Conservation (phyloP, 2,113 vertebrate species). For the Calonectris borealis region DNA sequence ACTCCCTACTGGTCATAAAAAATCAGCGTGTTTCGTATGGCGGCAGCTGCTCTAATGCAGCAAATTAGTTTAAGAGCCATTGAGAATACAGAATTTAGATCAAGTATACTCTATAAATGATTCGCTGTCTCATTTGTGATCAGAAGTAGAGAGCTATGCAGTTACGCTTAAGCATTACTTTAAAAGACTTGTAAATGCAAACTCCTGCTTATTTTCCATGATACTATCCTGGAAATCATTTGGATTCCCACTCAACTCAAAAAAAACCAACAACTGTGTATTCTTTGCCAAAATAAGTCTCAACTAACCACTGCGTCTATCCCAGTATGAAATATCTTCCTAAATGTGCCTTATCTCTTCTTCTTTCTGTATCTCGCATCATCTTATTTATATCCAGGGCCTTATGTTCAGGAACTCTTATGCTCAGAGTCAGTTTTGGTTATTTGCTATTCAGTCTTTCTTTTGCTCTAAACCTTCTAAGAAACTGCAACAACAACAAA, state of each 20-base stretch:
- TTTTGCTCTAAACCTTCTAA: not conserved
- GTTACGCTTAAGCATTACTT: not conserved
- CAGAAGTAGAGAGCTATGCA: not conserved
- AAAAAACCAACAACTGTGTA: rapidly evolving
- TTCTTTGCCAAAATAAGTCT: not conserved
- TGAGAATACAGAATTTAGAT: not conserved
- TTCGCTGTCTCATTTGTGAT: not conserved
- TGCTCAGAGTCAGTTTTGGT: not conserved
- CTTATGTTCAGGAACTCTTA: too few species aligned
- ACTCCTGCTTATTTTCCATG: not conserved
- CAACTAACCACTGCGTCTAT: not conserved
- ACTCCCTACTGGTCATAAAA: not conserved
- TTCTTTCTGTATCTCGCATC: not conserved
- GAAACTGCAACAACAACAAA: not conserved
- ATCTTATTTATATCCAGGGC: not conserved
- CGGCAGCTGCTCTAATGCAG: not conserved
- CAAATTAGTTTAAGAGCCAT: not conserved
- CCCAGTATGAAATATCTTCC: not conserved
- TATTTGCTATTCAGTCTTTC: not conserved
- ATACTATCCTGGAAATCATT: not conserved
- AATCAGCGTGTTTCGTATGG: not conserved
- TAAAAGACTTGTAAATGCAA: not conserved
- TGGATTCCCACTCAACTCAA: not conserved
- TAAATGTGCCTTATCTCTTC: not conserved
- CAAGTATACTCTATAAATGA: not conserved